These are phyloP conservation scores for Mirounga angustirostris DNA, from an alignment of 2,113 vertebrate species.

Conservation along the genomic window DNA sequence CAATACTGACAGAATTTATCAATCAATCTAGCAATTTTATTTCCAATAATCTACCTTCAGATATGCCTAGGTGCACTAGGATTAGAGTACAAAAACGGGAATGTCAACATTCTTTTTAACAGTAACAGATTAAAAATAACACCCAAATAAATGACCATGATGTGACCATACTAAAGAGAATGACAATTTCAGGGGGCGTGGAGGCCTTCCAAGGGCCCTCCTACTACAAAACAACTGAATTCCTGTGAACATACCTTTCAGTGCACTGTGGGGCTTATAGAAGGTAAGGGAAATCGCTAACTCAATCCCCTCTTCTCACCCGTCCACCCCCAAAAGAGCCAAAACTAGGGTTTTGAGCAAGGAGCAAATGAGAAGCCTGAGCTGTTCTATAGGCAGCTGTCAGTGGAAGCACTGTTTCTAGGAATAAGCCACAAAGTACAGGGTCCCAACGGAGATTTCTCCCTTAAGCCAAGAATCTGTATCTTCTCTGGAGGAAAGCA, in stretches of 20 bases:
- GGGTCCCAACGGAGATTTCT: not conserved
- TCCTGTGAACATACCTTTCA: not conserved
- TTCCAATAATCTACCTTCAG: not conserved
- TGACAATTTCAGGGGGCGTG: not conserved
- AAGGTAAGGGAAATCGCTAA: not conserved
- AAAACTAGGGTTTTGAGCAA: not conserved
- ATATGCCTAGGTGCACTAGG: not conserved
- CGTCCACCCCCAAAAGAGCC: not conserved
- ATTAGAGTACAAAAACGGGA: not conserved
- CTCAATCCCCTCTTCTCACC: not conserved
- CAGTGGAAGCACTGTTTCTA: not conserved
- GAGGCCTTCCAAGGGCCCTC: not conserved
- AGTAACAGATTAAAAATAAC: conserved; percentile 9
- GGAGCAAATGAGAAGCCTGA: not conserved
- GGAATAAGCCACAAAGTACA: not conserved
- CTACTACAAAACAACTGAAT: not conserved
- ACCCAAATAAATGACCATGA: not conserved
- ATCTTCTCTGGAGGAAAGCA: not conserved
- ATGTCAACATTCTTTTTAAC: not conserved
- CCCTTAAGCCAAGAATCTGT: not conserved
- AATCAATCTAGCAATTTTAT: not conserved
- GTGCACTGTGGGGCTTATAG: not conserved
- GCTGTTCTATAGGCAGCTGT: not conserved
- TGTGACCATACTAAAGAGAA: not conserved
- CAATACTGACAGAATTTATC: not conserved